Evolutionary conservation across 2,797 vertebrate genomes (phyloP), one percentile per base, ranked within the genome.

Genomic region (Coccyzus lansbergi): DNA sequence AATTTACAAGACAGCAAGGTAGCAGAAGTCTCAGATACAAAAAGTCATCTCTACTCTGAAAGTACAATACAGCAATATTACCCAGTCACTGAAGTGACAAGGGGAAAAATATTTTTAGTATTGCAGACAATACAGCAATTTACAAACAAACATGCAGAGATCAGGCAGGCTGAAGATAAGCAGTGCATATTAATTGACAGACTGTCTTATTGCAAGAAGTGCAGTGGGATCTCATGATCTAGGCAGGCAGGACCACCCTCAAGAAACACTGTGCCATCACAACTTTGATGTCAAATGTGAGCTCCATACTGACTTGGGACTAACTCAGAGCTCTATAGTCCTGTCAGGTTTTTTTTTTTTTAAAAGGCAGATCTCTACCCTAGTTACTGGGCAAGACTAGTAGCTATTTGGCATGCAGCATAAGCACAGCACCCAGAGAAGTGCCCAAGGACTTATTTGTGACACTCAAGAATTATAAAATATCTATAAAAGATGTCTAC

Each of bases 401-500:
- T 9, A 26, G 10, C 46, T 84, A 15, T 72, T 65, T 6, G 88
- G 26, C 20, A 69, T 6, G 4, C 55, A 93, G 36, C 36, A 59
- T 31, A 67, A 88, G 46, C 24, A 71, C 6, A 49, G 33, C 48
- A 72, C 26, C 24, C 44, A 58, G 20, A 65, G n/a, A 79, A 93
- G 55, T 8, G 9, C 15, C 34, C n/a, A 40, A 62, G 21, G 25
- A 44, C 13, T 28, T 62, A 17, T 40, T 56, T 65, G 21, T 63
- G 36, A 72, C 7, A 15, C 36, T 67, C 24, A 38, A 59, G 52
- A 83, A 82, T 17, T 68, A 4, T 24, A 86, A 44, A 33, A 19
- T 3, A 48, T 9, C 15, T 29, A 48, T 62, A 62, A 76, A 56
- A 83, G 25, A 65, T 40, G 42, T 15, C 59, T 98, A 98, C 98